Base-by-base conservation (phyloP, 2,888 invertebrate genomes). In the Mimas tiliae region DNA sequence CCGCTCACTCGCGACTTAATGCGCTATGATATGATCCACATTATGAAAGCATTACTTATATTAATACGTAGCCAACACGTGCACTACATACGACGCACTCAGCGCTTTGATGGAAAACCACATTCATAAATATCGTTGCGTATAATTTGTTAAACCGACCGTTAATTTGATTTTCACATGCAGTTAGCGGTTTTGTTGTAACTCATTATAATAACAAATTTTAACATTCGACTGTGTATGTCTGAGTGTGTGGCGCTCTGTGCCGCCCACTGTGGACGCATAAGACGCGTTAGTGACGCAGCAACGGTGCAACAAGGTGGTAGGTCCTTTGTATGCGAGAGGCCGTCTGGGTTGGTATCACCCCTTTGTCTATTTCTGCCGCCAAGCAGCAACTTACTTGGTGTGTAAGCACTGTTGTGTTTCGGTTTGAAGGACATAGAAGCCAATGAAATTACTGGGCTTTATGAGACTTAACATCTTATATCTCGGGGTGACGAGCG, bases 131-230 rank as follows among this genome's bases (percentile, higher is more conserved):
- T 81, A 81, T 76, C 68, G 73, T 69, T 78, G 70, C 69, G 72
- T 76, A 74, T 75, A 75, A 76, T 82, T 81, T 83, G 77, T 80
- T 82, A 83, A 84, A 81, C 74, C 72, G 75, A 75, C 78, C 80
- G 83, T 85, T 87, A 82, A 84, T 86, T 87, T 84, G 75, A 84
- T 84, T 86, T 84, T 81, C 81, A 82, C 78, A 78, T 82, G 80
- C 79, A 81, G 78, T 83, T 82, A 79, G 83, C 71, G 83, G 85
- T 84, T 82, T 76, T 74, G 70, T 73, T 77, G 74, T 73, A 78
- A 77, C 78, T 83, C 80, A 81, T 84, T 84, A 81, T 70, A 80
- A 78, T 79, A 79, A 83, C 80, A 80, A 80, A 81, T 80, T 70
- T 68, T 72, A 72, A 76, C 74, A 70, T 66, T 62, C 65, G 42